These are phyloP conservation scores for Sebastes paucispinis DNA, from an alignment of 2,797 vertebrate genomes.

Conservation along the genomic window DNA sequence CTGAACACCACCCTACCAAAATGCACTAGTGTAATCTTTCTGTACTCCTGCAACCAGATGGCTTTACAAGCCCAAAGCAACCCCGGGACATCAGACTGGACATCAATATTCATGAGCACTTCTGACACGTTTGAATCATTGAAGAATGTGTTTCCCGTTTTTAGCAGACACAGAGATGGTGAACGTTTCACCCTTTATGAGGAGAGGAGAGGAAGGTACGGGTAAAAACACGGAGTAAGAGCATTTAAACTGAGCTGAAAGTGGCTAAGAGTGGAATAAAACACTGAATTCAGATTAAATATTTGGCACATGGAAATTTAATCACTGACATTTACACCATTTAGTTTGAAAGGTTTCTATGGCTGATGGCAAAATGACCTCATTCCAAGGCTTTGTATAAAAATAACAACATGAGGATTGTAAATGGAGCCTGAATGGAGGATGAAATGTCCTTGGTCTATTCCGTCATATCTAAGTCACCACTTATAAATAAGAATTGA, in stretches of 20 bases:
- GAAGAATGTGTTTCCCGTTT: constrained; percentile 41
- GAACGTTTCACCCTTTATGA: constrained; percentile 27
- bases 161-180: constrained; percentile 14
- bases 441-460: constrained; percentile 1
- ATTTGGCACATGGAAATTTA: constrained; percentile 17
- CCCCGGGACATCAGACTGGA: constrained; percentile 45
- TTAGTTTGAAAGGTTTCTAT: constrained; percentile 26
- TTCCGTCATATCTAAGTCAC: constrained; percentile 4
- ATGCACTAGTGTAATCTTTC: constrained; percentile 49
- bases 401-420: neutral
- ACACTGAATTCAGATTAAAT: constrained; percentile 21
- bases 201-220: neutral
- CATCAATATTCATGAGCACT: constrained; percentile 69
- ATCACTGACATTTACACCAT: constrained; percentile 42
- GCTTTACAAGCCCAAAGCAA: constrained; percentile 40
- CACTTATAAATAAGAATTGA: neutral
- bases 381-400: neutral
- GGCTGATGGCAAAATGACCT: constrained; percentile 11
- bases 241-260: constrained; percentile 17
- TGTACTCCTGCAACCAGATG: constrained; percentile 46
- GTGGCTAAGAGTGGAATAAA: neutral
- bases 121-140: constrained; percentile 58
- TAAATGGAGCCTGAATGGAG: neutral
- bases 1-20: constrained; percentile 20
- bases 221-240: neutral